phyloP scores from a whole-genome alignment of 2,113 vertebrate genomes.

The Rattus rattus region DNA sequence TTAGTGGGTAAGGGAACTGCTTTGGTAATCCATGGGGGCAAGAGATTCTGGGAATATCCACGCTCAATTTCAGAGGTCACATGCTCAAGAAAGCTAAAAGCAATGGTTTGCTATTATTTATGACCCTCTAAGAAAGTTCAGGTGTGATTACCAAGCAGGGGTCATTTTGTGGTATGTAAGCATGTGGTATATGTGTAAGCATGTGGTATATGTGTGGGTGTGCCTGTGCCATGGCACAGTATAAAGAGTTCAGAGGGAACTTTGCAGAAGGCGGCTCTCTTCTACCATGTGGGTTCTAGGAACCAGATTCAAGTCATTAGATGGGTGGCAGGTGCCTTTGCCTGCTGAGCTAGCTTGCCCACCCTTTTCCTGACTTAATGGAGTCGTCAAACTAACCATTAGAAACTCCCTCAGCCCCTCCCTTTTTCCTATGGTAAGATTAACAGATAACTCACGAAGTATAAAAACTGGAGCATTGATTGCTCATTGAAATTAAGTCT shows the following conservation, averaged over 20 bases:
- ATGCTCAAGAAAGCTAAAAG: slow-evolving; percentile 6
- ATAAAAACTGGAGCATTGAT: background rate
- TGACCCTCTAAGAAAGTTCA: background rate
- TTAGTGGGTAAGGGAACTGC: background rate
- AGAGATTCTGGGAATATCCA: background rate
- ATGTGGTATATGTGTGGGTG: no score
- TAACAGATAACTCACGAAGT: background rate
- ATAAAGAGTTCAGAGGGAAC: background rate
- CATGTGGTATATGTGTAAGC: background rate
- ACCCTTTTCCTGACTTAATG: background rate
- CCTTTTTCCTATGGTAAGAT: background rate
- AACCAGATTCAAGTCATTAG: background rate
- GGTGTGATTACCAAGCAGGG: background rate
- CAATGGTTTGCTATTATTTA: background rate
- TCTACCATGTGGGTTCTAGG: background rate
- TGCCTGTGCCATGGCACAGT: background rate
- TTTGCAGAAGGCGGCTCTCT: background rate
- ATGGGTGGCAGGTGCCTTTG: background rate
- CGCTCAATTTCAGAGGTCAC: background rate
- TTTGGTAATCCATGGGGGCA: background rate
- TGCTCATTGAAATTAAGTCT: slow-evolving; percentile 41
- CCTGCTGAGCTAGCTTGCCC: no score
- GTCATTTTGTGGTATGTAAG: background rate
- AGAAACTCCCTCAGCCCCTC: background rate
- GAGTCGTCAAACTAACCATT: background rate